Conservation (phyloP, 2,113 vertebrate genomes). For the Cyphotilapia sp. region DNA sequence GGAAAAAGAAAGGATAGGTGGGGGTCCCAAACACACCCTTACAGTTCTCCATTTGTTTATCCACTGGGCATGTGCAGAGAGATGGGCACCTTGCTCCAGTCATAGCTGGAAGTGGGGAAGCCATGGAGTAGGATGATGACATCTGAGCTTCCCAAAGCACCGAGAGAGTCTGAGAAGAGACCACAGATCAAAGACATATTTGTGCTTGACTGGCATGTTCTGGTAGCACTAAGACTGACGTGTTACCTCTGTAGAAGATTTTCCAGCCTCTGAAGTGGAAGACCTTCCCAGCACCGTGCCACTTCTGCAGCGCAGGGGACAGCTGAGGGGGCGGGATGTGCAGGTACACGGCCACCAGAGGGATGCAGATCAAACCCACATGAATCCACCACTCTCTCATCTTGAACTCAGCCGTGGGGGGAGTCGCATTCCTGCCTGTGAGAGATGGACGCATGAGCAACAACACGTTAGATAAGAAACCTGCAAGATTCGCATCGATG, state of each 20-base stretch:
- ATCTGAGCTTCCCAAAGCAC: conserved; percentile 84
- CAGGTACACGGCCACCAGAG: conserved; percentile 86
- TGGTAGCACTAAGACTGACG: neutral
- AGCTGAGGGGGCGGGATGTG: conserved; percentile 85
- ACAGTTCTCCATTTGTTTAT: neutral
- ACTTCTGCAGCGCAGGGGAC: conserved; percentile 79
- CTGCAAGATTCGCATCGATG: neutral
- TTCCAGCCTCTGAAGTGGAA: conserved; percentile 80
- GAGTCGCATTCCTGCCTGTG: conserved; percentile 36
- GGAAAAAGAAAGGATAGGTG: neutral
- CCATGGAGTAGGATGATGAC: conserved; percentile 85
- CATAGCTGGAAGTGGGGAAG: conserved; percentile 92
- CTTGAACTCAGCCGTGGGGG: conserved; percentile 42
- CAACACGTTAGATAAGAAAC: neutral
- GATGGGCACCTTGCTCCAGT: conserved; percentile 86
- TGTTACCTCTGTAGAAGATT: conserved; percentile 87
- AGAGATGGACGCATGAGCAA: neutral
- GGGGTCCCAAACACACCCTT: neutral
- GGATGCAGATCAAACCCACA: conserved; percentile 78
- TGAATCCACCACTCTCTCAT: conserved; percentile 96
- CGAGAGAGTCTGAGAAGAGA: conserved; percentile 73
- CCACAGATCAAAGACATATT: neutral
- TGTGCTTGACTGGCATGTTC: neutral
- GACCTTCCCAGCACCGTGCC: conserved; percentile 75
- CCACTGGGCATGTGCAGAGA: neutral